Percentiles rank a stretch among this genome's conserved stretches.
phyloP scores from a whole-genome alignment of 92 coral and sea anemone species.

The Paramuricea clavata region DNA sequence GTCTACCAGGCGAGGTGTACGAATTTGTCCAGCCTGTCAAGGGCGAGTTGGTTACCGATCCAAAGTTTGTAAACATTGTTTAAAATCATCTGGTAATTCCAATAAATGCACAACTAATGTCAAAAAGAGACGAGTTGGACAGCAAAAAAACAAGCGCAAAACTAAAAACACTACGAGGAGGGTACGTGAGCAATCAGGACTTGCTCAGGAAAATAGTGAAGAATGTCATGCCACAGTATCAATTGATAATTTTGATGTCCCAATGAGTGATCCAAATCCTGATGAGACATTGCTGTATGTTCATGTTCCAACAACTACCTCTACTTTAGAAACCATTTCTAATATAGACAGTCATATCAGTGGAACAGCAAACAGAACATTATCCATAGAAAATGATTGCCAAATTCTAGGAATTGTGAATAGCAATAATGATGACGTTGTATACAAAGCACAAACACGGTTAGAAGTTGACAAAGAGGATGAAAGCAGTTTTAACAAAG shows the following conservation, averaged over 20 bases:
- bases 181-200: background rate
- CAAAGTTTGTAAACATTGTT: conserved; percentile 90
- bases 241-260: background rate
- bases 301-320: background rate
- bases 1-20: conserved; percentile 95
- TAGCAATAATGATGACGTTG: background rate
- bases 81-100: background rate
- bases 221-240: background rate
- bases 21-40: conserved; percentile 83
- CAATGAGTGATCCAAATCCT: background rate
- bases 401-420: background rate
- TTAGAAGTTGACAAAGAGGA: background rate
- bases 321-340: background rate
- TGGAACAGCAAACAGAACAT: background rate
- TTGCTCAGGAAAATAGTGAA: background rate
- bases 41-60: conserved; percentile 95
- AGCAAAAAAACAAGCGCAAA: background rate
- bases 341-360: background rate
- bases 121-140: background rate
- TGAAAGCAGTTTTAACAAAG: background rate
- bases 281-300: background rate
- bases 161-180: background rate
- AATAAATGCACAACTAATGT: background rate
- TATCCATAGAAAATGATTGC: background rate
- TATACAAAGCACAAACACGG: background rate